Base-by-base conservation (phyloP, 2,888 invertebrate species). In the Synanthedon andrenaeformis region DNA sequence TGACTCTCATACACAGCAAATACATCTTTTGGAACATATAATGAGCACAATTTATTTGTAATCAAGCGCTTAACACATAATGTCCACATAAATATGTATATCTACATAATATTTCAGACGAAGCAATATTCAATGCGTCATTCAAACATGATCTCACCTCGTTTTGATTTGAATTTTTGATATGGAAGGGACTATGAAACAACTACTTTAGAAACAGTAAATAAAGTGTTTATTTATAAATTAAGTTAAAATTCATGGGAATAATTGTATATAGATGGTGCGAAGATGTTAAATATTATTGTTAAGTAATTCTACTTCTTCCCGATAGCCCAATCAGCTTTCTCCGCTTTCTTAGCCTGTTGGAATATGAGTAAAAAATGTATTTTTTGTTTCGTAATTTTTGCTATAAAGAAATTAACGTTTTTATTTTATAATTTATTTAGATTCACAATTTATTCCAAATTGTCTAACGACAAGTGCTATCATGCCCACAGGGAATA, bases 281-380 rank as follows among this genome's bases (percentile, higher is more conserved):
- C 45, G 49, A 17, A 19, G 17, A 6, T 49, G 49, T 49, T 17
- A 49, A n/a, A 6, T 14, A 19, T 49, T 49, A 49, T 17, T 23
- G 19, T 49, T 49, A 45, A 49, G 11, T 49, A 49, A 17, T 13
- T 77, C 66, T 89, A 91, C 89, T 91, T 91, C 90, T 91, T 91
- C 64, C 86, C 86, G 67, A 84, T 82, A 88, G 90, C 90, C 91
- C 91, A 91, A 79, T 91, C 91, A 82, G 91, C 91, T 76, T 91
- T 91, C 90, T 93, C 92, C 76, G 92, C 90, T 79, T 92, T 92
- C 91, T 93, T 93, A 73, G 92, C 90, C 93, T 93, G 92, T 89
- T 78, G 80, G 70, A 35, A 83, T 63, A 80, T 71, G 71, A 81
- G 71, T 65, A 70, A 66, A 62, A 57, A 45, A 13, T 45, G 45